Evolutionary conservation across 2,888 invertebrate genomes (phyloP).

Genomic region (Parochlus steinenii): DNA sequence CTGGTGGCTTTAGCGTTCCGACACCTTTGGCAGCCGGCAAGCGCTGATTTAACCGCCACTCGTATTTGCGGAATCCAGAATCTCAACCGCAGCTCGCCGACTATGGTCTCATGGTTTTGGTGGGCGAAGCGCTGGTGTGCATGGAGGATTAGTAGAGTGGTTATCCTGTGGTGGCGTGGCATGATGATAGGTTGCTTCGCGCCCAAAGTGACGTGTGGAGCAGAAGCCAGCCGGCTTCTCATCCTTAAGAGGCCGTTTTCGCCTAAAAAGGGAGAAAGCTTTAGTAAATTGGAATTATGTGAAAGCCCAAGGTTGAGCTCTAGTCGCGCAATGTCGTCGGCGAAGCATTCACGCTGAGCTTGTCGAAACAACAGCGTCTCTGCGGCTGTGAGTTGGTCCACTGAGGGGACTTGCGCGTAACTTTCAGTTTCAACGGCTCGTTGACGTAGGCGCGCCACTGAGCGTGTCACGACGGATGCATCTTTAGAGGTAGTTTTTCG

Average conservation of each 20-base stretch:
- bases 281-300: conserved; percentile 7
- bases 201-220: neutral
- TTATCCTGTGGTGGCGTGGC: too few relatives aligned
- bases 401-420: too few relatives aligned
- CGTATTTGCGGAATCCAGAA: conserved; percentile 13
- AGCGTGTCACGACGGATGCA: too few relatives aligned
- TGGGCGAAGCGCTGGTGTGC: conserved; percentile 11
- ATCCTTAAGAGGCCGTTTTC: conserved; percentile 6
- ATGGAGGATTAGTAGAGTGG: too few relatives aligned
- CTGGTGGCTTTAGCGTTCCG: conserved; percentile 12
- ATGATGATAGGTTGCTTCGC: conserved; percentile 4
- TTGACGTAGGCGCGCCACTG: too few relatives aligned
- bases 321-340: too few relatives aligned
- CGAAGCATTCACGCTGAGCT: too few relatives aligned
- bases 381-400: too few relatives aligned
- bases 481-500: too few relatives aligned
- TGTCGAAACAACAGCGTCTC: too few relatives aligned
- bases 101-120: conserved; percentile 10
- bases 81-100: conserved; percentile 13
- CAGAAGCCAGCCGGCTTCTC: conserved; percentile 3
- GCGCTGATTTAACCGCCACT: conserved; percentile 11
- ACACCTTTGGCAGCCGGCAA: conserved; percentile 10
- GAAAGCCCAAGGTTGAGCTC: too few relatives aligned
- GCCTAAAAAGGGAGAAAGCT: conserved; percentile 9
- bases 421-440: too few relatives aligned